A percentile compares a stretch with the other conserved stretches of the same genome.
phyloP scores from a whole-genome alignment of 2,888 invertebrate genomes.

The Lysandra coridon region DNA sequence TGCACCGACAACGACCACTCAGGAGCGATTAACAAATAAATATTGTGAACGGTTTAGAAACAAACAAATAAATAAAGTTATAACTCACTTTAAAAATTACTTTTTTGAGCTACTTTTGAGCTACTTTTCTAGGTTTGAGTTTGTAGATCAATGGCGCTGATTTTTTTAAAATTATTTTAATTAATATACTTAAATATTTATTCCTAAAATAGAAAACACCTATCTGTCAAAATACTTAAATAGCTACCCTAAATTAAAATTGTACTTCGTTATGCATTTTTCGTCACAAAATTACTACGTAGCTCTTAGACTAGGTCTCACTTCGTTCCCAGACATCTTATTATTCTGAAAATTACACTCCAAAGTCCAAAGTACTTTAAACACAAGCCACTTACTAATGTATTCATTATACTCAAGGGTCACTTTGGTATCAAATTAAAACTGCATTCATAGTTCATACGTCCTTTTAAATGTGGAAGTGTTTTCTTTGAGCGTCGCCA shows the following conservation, averaged over 20 bases:
- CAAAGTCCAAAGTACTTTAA: conserved; percentile 3
- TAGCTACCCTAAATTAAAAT: background rate
- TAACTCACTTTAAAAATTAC: background rate
- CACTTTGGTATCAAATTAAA: conserved; percentile 1
- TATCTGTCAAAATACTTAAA: too few species aligned
- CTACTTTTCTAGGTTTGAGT: background rate
- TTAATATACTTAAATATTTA: too few species aligned
- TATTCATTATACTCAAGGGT: conserved; percentile 40
- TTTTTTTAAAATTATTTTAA: too few species aligned
- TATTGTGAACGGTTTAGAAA: background rate
- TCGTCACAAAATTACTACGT: background rate
- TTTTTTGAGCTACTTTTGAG: background rate
- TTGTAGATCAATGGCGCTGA: too few species aligned
- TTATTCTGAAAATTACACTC: background rate
- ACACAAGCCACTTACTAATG: conserved; percentile 42
- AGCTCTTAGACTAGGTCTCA: background rate
- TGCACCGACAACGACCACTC: conserved; percentile 33
- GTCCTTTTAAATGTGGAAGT: conserved; percentile 1
- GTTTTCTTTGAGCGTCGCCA: conserved; percentile 12
- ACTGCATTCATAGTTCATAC: background rate
- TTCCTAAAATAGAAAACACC: too few species aligned
- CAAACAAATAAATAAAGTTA: background rate
- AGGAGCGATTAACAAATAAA: background rate
- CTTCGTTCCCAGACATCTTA: background rate
- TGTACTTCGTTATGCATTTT: background rate